A percentile compares a stretch with the other conserved stretches of the same genome.
These are phyloP conservation scores for Littorina saxatilis DNA, from an alignment of 1,140 invertebrate genomes.

Conservation along the genomic window DNA sequence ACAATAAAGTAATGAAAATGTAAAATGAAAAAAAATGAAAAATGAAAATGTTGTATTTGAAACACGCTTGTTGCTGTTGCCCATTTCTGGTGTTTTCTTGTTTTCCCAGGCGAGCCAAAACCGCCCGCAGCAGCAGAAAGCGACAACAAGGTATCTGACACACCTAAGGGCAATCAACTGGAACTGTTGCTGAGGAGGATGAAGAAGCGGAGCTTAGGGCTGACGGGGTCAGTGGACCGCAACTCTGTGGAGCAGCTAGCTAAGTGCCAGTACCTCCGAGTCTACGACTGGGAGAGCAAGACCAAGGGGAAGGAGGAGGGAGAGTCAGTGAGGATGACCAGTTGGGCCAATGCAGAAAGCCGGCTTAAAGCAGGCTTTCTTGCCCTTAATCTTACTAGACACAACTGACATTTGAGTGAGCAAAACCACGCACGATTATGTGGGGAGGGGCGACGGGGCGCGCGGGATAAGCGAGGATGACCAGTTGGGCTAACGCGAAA, in stretches of 20 bases:
- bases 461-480: not conserved
- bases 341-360: not conserved
- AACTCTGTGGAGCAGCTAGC: conserved; percentile 5
- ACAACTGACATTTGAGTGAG: not conserved
- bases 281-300: not conserved
- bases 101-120: too few species aligned
- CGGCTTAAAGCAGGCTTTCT: not conserved
- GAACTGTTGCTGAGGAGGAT: too few species aligned
- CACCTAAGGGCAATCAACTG: too few species aligned
- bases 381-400: not conserved
- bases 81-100: too few species aligned
- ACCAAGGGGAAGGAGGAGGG: not conserved
- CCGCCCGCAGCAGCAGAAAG: too few species aligned
- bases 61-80: too few species aligned
- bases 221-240: not conserved
- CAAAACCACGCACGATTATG: not conserved
- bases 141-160: too few species aligned
- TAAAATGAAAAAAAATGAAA: too few species aligned
- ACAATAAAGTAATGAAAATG: too few species aligned
- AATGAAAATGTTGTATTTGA: too few species aligned
- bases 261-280: conserved; percentile 2
- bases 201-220: too few species aligned
- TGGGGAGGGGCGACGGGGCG: not conserved
- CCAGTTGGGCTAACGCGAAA: not conserved
- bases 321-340: not conserved